Base-by-base conservation (phyloP, 1,140 invertebrate genomes). In the Lysiphlebus fabarum region DNA sequence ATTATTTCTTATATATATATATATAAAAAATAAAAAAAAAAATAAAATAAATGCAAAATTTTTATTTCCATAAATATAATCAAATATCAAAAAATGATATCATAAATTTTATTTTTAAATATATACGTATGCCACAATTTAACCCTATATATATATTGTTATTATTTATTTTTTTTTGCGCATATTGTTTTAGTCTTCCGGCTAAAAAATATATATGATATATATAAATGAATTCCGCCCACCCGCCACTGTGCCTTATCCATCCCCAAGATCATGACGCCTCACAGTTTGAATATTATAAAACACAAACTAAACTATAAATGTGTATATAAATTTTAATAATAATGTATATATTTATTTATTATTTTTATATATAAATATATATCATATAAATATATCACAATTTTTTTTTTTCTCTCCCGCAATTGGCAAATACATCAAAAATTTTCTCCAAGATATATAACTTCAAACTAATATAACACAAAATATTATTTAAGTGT, bases 401-500 rank as follows among this genome's bases (percentile, higher is more conserved):
- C 2, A 26, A 26, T 7, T 26, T 26, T 7, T 17, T 42, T 26
- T 7, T 10, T 17, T 10, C 10, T 42, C 11, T 10, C 51, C 5
- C 38, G n/a, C 53, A n/a, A n/a, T 6, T 26, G n/a, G 14, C 17
- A 44, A 26, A 26, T 2, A 26, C 17, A 26, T 26, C 17, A 26
- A 26, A 26, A 26, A 14, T 34, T 44, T 42, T 51, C 61, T 44
- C 51, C n/a, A n/a, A n/a, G n/a, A n/a, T 58, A 49, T 55, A 33
- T 56, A 59, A 67, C 61, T 69, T 70, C 62, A 66, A 43, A 65
- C n/a, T n/a, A n/a, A n/a, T n/a, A n/a, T 68, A 70, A 66, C 63
- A 65, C 76, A 71, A 74, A 78, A 77, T 78, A 78, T 79, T 77
- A 78, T 79, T 79, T 77, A 79, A 79, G 71, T 72, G 73, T 72